Evolutionary conservation across 2,888 invertebrate genomes (phyloP), one percentile per base, ranked within the genome.

Genomic region (Galeruca laticollis): DNA sequence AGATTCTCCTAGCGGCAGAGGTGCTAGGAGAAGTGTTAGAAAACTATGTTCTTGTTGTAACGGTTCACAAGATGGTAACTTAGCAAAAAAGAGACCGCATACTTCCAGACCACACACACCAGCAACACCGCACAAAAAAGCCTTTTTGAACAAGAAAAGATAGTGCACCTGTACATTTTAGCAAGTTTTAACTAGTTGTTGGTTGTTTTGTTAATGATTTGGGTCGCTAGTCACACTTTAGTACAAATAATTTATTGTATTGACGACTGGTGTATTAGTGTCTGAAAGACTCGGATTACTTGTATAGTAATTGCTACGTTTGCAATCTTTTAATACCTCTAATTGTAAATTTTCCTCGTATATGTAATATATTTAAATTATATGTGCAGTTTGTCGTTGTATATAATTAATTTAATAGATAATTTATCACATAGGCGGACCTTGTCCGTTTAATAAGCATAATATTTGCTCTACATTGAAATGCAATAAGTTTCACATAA

Each of bases 371-470:
- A 80, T 79, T 79, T 78, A 80, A 79, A 77, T 76, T 79, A 78
- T 78, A 82, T 83, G 83, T 84, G 84, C 84, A 84, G 83, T 83
- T 83, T 82, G 81, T 83, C 82, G 81, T 81, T 85, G 85, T 84
- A 84, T 81, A 84, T 84, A 85, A 77, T 71, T 78, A 77, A 71
- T 75, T 73, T 74, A 73, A 74, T 75, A 76, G 76, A 73, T 75
- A 72, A 75, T 71, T 75, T 75, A 77, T 75, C 75, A 76, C 73
- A 73, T 71, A 72, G 66, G 56, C 70, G 51, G 75, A 69, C 66
- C 63, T 65, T 54, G 68, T 77, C 76, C 76, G 76, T 73, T 76
- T 73, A 74, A 75, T 74, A 74, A 76, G 69, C 74, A 70, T 75
- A 68, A 5, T 5, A 72, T 73, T 73, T 76, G 76, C 75, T 77